Conservation (phyloP, 2,888 invertebrate genomes). For the Acanthosepion pharaonis region DNA sequence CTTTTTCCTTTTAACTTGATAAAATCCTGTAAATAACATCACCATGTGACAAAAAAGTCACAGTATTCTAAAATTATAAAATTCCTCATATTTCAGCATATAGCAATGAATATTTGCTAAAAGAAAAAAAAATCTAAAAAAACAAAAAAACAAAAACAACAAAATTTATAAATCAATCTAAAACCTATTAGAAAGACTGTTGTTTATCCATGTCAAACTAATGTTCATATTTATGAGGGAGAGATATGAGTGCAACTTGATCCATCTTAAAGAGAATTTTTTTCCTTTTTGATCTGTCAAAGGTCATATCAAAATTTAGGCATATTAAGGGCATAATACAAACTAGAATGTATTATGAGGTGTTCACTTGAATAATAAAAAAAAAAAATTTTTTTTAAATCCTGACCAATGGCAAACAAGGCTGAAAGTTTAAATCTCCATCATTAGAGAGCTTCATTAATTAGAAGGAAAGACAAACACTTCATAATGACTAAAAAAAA, state of each 20-base stretch:
- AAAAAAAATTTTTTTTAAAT: too few species aligned
- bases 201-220: too few species aligned
- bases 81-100: background rate
- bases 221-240: too few species aligned
- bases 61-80: background rate
- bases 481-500: background rate
- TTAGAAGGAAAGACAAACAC: background rate
- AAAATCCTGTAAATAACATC: slow-evolving; percentile 4
- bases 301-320: too few species aligned
- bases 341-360: background rate
- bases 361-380: background rate
- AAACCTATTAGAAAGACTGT: background rate
- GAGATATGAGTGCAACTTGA: too few species aligned
- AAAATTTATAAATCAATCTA: background rate
- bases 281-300: too few species aligned
- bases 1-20: background rate
- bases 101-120: background rate
- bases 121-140: background rate
- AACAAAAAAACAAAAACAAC: background rate
- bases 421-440: slow-evolving; percentile 7
- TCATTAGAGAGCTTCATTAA: slow-evolving; percentile 7
- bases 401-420: background rate
- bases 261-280: too few species aligned
- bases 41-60: background rate
- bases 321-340: too few species aligned